Evolutionary conservation across 2,113 vertebrate species (phyloP).

Genomic region (Conger conger): DNA sequence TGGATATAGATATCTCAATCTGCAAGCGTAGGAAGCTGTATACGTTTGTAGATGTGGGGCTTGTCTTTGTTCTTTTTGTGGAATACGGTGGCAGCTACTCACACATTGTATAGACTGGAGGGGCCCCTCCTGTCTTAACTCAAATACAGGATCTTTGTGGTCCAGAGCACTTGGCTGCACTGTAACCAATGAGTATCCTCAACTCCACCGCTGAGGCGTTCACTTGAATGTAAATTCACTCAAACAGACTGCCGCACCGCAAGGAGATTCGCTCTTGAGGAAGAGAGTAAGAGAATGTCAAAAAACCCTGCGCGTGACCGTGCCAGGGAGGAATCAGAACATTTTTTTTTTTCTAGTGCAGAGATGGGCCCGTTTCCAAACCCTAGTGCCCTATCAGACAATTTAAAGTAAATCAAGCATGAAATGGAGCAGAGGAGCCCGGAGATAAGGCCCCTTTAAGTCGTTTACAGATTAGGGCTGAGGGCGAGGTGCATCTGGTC

Average conservation of each 20-base stretch:
- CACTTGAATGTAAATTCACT: slow-evolving; percentile 96
- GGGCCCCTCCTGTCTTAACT: slow-evolving; percentile 78
- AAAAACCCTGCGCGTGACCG: slow-evolving; percentile 96
- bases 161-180: slow-evolving; percentile 90
- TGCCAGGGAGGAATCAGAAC: slow-evolving; percentile 87
- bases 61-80: slow-evolving; percentile 61
- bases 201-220: slow-evolving; percentile 88
- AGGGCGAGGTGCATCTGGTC: slow-evolving; percentile 99
- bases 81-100: slow-evolving; percentile 61
- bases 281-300: slow-evolving; percentile 68
- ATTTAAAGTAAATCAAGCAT: slow-evolving; percentile 99
- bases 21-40: slow-evolving; percentile 48
- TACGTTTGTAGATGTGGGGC: slow-evolving; percentile 64
- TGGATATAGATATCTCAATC: slow-evolving; percentile 56
- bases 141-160: slow-evolving; percentile 89
- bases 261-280: slow-evolving; percentile 74
- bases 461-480: slow-evolving; percentile 99
- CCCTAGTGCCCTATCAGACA: slow-evolving; percentile 99
- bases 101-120: slow-evolving; percentile 62
- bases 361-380: slow-evolving; percentile 99
- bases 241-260: slow-evolving; percentile 93
- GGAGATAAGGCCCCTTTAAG: slow-evolving; percentile 99
- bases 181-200: slow-evolving; percentile 85
- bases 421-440: slow-evolving; percentile 99
- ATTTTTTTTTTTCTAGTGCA: slow-evolving; percentile 88